phyloP scores from a whole-genome alignment of 2,113 vertebrate genomes.

The Australoheros scitulus region DNA sequence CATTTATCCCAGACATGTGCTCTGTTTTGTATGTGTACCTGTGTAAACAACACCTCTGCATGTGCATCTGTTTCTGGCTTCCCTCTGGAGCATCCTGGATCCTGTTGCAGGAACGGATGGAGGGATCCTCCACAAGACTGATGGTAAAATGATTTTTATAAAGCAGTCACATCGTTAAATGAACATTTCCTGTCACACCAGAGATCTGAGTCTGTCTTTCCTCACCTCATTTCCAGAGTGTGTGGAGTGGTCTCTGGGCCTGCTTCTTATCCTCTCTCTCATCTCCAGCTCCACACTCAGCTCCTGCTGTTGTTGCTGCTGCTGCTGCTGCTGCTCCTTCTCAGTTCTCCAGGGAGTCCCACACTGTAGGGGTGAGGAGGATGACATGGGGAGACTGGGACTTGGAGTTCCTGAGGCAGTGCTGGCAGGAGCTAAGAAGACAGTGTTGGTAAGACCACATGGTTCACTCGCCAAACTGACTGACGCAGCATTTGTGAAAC shows the following conservation, averaged over 20 bases:
- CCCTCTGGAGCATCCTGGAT: slow-evolving; percentile 67
- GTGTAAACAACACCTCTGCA: slow-evolving; percentile 72
- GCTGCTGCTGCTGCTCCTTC: slow-evolving; percentile 67
- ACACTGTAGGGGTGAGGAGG: slow-evolving; percentile 72
- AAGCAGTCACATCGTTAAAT: neutral
- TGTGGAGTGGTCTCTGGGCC: slow-evolving; percentile 63
- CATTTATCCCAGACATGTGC: neutral
- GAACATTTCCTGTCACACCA: neutral
- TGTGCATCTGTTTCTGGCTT: slow-evolving; percentile 63
- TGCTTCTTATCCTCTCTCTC: slow-evolving; percentile 78
- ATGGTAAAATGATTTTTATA: neutral
- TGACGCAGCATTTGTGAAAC: slow-evolving; percentile 41
- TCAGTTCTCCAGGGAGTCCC: slow-evolving; percentile 74
- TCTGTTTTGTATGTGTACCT: slow-evolving; percentile 60
- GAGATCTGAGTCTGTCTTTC: neutral
- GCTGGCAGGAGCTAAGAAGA: slow-evolving; percentile 70
- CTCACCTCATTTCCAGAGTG: slow-evolving; percentile 61
- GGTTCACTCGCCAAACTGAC: slow-evolving; percentile 65
- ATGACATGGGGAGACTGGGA: slow-evolving; percentile 77
- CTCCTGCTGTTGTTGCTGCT: slow-evolving; percentile 65
- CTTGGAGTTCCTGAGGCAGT: slow-evolving; percentile 72
- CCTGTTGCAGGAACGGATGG: slow-evolving; percentile 86
- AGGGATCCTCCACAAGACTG: slow-evolving; percentile 72
- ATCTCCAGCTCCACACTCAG: slow-evolving; percentile 77
- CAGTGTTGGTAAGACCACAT: slow-evolving; percentile 53